A percentile compares a stretch with the other conserved stretches of the same genome.
Evolutionary conservation across 92 coral and sea anemone species (phyloP).

Genomic region (Heliopora coerulea): DNA sequence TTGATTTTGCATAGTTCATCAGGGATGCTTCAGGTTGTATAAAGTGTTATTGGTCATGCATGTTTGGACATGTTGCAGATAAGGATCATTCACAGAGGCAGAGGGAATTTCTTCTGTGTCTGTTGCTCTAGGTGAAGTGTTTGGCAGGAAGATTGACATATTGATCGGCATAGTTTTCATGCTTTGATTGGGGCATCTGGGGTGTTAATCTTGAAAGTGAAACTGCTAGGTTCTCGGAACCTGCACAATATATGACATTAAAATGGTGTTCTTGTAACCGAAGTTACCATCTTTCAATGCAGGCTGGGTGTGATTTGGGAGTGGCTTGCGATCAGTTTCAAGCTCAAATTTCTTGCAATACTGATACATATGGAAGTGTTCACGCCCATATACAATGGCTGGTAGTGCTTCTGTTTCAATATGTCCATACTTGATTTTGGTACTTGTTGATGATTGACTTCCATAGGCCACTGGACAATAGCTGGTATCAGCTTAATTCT

Average conservation of each 20-base stretch:
- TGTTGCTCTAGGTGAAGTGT: conserved; percentile 45
- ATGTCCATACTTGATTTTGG: conserved; percentile 43
- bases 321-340: conserved; percentile 54
- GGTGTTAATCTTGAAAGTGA: conserved; percentile 37
- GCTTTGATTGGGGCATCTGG: conserved; percentile 46
- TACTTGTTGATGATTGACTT: conserved; percentile 8
- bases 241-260: conserved; percentile 45
- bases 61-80: conserved; percentile 31
- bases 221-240: conserved; percentile 22
- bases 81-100: conserved; percentile 40
- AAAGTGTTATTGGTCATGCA: conserved; percentile 21
- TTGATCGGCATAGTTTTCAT: conserved; percentile 30
- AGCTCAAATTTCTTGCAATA: conserved; percentile 50
- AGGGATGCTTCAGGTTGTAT: conserved; percentile 33
- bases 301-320: conserved; percentile 40
- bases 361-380: conserved; percentile 54
- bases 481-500: conserved; percentile 28
- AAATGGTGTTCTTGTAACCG: conserved; percentile 59
- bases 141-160: conserved; percentile 38
- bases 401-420: conserved; percentile 14
- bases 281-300: conserved; percentile 47
- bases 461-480: conserved; percentile 46
- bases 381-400: conserved; percentile 44
- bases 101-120: conserved; percentile 27
- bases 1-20: conserved; percentile 49